Base-by-base conservation (phyloP, 2,888 invertebrate genomes). In the Acronicta psi region DNA sequence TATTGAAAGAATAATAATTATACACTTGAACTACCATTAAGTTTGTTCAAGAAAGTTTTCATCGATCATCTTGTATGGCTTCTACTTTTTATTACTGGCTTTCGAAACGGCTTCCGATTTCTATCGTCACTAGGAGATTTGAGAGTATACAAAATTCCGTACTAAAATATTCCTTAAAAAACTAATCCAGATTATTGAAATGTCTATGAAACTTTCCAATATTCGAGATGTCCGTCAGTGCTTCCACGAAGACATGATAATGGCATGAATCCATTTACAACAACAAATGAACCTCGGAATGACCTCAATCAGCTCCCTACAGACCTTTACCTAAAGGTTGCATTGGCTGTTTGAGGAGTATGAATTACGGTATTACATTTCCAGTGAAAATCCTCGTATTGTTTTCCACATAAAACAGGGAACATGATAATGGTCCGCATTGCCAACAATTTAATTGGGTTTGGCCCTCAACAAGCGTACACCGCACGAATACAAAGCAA, bases 361-460 rank as follows among this genome's bases (percentile, higher is more conserved):
- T 17, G n/a, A 10, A 29, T 44, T 23, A 25, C 29, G 16, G 14
- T 47, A 23, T 44, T 31, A 18, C 10, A 38, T 11, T 49, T 34
- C 13, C 5, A 42, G 9, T 36, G 16, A 45, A 44, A 18, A 23
- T 11, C 13, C 16, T 13, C 37, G 7, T 40, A 10, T 41, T 10
- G 29, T 37, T 29, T 44, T 38, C 23, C 34, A 52, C n/a, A 16
- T 17, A 42, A 29, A 51, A 47, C 41, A 46, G 17, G 11, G 42
- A 51, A 53, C 17, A 55, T 55, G 10, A 37, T 52, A 44, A 55
- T 47, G 23, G 40, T 20, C 36, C 11, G 13, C 11, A 40, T 51
- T 37, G 9, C 29, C 47, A 64, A 54, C 36, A 31, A 63, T 50
- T 37, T 57, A 53, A 63, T 63, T 69, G 43, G 46, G 36, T 38